phyloP scores from a whole-genome alignment of 2,113 vertebrate genomes.

The Chaetura pelagica region DNA sequence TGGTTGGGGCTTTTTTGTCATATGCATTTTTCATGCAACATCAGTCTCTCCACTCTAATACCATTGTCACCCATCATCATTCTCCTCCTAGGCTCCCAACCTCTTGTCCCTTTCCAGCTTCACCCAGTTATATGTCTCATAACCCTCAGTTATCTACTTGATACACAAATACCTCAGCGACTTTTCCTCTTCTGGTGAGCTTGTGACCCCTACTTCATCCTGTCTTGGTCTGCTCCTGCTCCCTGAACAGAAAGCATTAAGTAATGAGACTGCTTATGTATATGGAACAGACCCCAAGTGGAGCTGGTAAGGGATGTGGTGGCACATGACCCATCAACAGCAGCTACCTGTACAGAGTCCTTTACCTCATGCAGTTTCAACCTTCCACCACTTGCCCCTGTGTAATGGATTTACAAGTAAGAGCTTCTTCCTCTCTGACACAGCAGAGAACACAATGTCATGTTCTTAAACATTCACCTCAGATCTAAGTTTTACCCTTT shows the following conservation, averaged over 20 bases:
- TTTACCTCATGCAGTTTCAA: background rate
- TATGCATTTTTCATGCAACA: background rate
- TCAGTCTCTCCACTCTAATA: background rate
- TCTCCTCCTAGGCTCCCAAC: background rate
- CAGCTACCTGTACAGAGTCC: background rate
- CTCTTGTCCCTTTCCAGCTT: background rate
- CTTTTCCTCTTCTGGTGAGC: background rate
- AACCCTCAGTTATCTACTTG: background rate
- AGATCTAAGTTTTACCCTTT: background rate
- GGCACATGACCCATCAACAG: fast-evolving
- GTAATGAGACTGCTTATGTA: background rate
- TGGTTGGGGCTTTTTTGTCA: background rate
- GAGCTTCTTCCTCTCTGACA: background rate
- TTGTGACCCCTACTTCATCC: background rate
- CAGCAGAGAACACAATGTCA: background rate
- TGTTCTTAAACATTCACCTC: background rate
- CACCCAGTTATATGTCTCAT: background rate
- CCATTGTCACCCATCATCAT: background rate
- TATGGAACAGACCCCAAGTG: background rate
- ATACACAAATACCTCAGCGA: background rate
- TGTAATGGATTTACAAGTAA: background rate
- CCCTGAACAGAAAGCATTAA: background rate
- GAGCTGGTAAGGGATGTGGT: background rate
- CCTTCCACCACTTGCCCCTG: background rate
- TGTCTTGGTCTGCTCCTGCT: background rate